These are phyloP conservation scores for Bungarus multicinctus DNA, from an alignment of 2,113 vertebrate genomes.

Conservation along the genomic window DNA sequence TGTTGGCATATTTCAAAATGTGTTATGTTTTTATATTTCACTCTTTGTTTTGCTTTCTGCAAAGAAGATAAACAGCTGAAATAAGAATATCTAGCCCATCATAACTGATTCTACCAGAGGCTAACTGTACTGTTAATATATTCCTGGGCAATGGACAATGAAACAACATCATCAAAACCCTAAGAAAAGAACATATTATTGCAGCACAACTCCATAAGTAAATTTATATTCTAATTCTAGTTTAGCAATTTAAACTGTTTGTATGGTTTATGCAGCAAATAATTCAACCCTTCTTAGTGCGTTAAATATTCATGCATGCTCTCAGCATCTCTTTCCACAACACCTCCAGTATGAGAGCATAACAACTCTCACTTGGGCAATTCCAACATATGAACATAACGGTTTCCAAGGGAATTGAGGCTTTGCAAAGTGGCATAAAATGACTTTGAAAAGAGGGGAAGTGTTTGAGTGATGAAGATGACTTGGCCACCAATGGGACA, in stretches of 20 bases:
- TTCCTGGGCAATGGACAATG: not conserved
- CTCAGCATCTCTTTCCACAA: not conserved
- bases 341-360: constrained; percentile 5
- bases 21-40: not conserved
- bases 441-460: not conserved
- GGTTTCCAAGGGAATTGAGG: constrained; percentile 1
- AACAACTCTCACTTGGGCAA: constrained; percentile 10
- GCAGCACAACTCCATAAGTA: not conserved
- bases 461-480: not conserved
- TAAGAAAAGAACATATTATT: not conserved
- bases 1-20: not conserved
- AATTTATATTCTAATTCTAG: constrained; percentile 18
- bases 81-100: not conserved
- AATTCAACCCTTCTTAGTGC: constrained; percentile 14
- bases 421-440: not conserved
- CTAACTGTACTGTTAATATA: not conserved
- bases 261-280: constrained; percentile 39
- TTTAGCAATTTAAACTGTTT: not conserved
- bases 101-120: not conserved
- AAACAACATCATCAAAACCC: not conserved
- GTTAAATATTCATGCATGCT: constrained; percentile 35
- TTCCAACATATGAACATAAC: not conserved
- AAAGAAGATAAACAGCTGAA: not conserved
- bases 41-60: not conserved
- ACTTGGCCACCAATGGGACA: not conserved